phyloP scores from a whole-genome alignment of 2,113 vertebrate genomes.

The Hydrochoerus hydrochaeris region DNA sequence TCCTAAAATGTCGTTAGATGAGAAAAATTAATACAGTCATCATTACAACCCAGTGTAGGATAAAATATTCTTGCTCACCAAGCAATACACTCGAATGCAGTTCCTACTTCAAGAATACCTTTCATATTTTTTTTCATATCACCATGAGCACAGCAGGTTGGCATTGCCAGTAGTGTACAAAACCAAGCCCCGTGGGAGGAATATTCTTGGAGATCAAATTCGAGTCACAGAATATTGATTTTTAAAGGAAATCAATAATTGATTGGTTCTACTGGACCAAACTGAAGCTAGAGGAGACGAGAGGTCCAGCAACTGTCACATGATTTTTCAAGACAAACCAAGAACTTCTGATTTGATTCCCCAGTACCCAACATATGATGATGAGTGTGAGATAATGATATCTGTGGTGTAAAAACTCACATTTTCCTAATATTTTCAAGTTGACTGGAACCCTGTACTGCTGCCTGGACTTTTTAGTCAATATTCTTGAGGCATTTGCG shows the following conservation, averaged over 20 bases:
- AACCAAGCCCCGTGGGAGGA: not conserved
- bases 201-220: slow-evolving; percentile 3
- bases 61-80: not conserved
- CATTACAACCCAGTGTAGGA: not conserved
- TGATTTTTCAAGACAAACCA: slow-evolving; percentile 4
- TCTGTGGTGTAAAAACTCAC: not conserved
- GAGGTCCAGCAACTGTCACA: not conserved
- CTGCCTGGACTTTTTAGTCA: slow-evolving; percentile 34
- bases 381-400: not conserved
- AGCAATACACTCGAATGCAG: not conserved
- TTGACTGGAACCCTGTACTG: not conserved
- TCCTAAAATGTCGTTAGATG: not conserved
- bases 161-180: not conserved
- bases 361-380: not conserved
- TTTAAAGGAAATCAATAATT: not conserved
- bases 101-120: not conserved
- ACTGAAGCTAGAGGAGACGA: not conserved
- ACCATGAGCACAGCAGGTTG: not conserved
- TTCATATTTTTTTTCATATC: not conserved
- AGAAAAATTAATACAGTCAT: slow-evolving; percentile 33
- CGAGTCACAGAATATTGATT: not conserved
- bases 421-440: not conserved
- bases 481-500: not conserved
- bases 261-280: not conserved
- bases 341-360: not conserved